Conservation (phyloP, 2,888 invertebrate genomes). For the Encarsia formosa region DNA sequence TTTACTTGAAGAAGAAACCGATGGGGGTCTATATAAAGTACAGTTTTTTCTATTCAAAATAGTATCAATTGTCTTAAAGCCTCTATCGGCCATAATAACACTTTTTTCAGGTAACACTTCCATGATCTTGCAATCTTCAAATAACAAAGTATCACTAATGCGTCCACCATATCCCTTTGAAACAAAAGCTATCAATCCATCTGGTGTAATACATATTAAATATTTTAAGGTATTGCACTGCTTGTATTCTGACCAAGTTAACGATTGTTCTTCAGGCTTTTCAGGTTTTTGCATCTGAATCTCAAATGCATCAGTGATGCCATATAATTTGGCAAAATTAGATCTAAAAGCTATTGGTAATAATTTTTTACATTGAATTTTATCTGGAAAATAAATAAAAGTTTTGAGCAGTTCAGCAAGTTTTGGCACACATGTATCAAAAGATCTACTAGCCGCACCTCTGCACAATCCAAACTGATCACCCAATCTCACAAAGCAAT, state of each 20-base stretch:
- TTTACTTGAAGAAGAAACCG: conserved; percentile 11
- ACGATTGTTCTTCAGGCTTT: conserved; percentile 3
- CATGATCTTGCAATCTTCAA: conserved; percentile 6
- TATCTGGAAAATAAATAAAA: background rate
- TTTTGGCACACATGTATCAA: conserved; percentile 5
- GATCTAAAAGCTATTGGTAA: conserved; percentile 5
- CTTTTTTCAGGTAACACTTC: conserved; percentile 6
- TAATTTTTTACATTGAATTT: background rate
- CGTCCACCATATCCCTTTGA: conserved; percentile 11
- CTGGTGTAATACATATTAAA: conserved; percentile 4
- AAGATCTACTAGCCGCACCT: conserved; percentile 12
- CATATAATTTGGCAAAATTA: background rate
- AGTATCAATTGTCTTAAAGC: conserved; percentile 22
- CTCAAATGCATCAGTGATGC: conserved; percentile 2
- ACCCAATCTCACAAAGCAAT: conserved; percentile 13
- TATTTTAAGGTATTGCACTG: conserved; percentile 22
- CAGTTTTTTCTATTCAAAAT: conserved; percentile 9
- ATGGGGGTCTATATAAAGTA: conserved; percentile 17
- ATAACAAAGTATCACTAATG: conserved; percentile 3
- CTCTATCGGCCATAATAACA: conserved; percentile 23
- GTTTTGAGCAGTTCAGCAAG: conserved; percentile 17
- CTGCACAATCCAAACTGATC: conserved; percentile 10
- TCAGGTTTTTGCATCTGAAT: conserved; percentile 9
- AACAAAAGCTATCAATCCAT: conserved; percentile 9
- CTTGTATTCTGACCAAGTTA: conserved; percentile 22